A percentile compares a stretch with the other conserved stretches of the same genome.
Conservation (phyloP, 2,888 invertebrate genomes). For the Machimus atricapillus region DNA sequence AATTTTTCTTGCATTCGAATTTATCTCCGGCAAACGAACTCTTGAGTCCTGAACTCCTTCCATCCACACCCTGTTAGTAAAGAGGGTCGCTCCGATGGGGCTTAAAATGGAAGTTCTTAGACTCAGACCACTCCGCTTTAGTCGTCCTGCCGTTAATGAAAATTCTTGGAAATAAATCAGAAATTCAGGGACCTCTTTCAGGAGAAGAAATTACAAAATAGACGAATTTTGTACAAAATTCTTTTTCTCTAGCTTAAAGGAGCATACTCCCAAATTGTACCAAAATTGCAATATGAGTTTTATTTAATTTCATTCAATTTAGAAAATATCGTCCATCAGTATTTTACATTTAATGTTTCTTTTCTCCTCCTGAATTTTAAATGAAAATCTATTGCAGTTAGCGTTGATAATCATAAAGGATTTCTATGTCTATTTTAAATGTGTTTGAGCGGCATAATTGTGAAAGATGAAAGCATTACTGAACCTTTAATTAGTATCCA, state of each 20-base stretch:
- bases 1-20: slow-evolving; percentile 46
- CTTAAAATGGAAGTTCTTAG: background rate
- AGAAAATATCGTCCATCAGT: too few relatives aligned
- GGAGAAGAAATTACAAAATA: background rate
- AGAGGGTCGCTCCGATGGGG: background rate
- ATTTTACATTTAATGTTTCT: too few relatives aligned
- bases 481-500: too few relatives aligned
- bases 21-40: slow-evolving; percentile 9
- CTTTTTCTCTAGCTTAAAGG: background rate
- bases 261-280: too few relatives aligned
- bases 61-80: background rate
- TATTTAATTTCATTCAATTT: too few relatives aligned
- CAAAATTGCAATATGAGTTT: too few relatives aligned
- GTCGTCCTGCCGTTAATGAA: background rate
- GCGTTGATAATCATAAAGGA: too few relatives aligned
- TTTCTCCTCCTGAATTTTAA: too few relatives aligned
- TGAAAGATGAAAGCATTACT: too few relatives aligned
- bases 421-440: too few relatives aligned
- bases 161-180: background rate
- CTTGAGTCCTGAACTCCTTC: background rate
- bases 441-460: too few relatives aligned
- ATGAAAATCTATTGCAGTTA: too few relatives aligned
- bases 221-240: background rate
- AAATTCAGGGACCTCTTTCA: background rate
- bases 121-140: background rate